Evolutionary conservation across 2,113 vertebrate genomes (phyloP), one percentile per base, ranked within the genome.

Genomic region (Oxyura jamaicensis): DNA sequence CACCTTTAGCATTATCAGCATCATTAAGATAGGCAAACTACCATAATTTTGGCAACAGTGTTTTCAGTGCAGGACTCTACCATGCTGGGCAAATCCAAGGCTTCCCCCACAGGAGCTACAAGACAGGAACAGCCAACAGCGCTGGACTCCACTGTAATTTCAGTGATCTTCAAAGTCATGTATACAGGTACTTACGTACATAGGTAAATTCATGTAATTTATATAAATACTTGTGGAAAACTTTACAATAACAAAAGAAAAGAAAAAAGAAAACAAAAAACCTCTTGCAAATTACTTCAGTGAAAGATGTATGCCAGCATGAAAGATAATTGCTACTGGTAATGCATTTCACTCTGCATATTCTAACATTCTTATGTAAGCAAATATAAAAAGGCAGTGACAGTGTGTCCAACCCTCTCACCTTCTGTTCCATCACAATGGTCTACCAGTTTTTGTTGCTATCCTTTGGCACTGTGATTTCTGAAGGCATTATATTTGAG

Each of bases 161-260:
- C 79, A 72, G 29, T 68, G 72, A 88, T 77, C 42, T 76, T 72
- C 55, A 42, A 63, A 68, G 42, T 67, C 7, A 74, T 81, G 90
- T 63, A 35, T 19, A 67, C 0, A 0, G 3, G 1, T 83, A 80
- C 50, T 29, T 83, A 25, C 0, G 7, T 16, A 35, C 13, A 31
- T 53, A 60, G 58, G 20, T 65, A 84, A 84, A 95, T 52, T 59
- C 28, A 65, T n/a, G 46, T 41, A 5, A 63, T 42, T 74, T 56
- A 56, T 88, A 63, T 21, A 83, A 86, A 88, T 72, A 94, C 48
- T 69, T 79, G 4, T 41, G 11, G 39, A 91, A 59, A 95, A 82
- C 67, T 62, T 36, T 17, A 20, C 25, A 56, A 25, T 68, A 76
- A 31, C 44, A 73, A 76, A 50, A 55, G 56, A 59, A 69, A 50